Evolutionary conservation across 2,888 invertebrate genomes (phyloP).

Genomic region (Amphipoea lucens): DNA sequence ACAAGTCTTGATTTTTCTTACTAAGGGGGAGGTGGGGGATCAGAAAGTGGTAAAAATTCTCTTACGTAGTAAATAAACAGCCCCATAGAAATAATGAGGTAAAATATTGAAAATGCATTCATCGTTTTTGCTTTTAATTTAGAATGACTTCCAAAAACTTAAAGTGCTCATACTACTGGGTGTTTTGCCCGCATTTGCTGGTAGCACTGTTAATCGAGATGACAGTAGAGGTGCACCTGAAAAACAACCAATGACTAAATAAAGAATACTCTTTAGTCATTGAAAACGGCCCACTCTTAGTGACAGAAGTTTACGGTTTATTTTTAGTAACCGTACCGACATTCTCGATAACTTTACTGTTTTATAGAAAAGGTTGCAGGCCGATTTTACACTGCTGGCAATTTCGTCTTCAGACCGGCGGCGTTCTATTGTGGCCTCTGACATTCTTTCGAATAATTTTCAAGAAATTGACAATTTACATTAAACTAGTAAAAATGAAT

Average conservation of each 20-base stretch:
- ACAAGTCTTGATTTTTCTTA: too few relatives aligned
- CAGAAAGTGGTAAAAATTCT: too few relatives aligned
- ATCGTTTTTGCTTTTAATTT: neutral
- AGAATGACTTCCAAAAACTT: neutral
- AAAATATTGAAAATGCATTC: neutral
- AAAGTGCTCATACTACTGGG: neutral
- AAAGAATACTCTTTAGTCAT: too few relatives aligned
- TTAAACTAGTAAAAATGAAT: slow-evolving; percentile 90
- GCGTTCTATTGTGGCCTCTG: slow-evolving; percentile 65
- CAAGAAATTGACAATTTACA: slow-evolving; percentile 38
- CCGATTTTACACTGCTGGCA: slow-evolving; percentile 47
- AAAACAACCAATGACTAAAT: too few relatives aligned
- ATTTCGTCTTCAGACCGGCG: slow-evolving; percentile 55
- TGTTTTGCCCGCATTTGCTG: neutral
- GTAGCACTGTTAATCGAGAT: neutral
- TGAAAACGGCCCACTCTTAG: too few relatives aligned
- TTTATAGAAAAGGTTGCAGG: neutral
- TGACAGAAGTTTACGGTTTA: slow-evolving; percentile 16
- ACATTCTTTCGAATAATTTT: slow-evolving; percentile 69
- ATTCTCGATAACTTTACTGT: slow-evolving; percentile 22
- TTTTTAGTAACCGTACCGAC: neutral
- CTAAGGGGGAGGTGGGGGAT: too few relatives aligned
- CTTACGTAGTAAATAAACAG: too few relatives aligned
- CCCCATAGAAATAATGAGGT: too few relatives aligned
- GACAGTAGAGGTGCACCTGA: too few relatives aligned